These are phyloP conservation scores for Ochropleura leucogaster DNA, from an alignment of 2,888 invertebrate genomes.

Conservation along the genomic window DNA sequence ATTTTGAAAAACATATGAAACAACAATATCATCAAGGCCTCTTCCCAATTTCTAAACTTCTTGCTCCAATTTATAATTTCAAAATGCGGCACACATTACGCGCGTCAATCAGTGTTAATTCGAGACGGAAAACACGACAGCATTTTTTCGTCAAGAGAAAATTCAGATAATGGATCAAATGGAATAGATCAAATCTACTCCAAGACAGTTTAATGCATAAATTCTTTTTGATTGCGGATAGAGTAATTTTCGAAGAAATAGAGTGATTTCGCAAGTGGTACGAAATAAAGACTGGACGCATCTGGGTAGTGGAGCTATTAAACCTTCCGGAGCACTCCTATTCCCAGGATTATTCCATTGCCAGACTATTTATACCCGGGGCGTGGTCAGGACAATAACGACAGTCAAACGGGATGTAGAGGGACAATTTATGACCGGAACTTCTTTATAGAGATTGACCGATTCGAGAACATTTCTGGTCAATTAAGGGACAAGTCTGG, in stretches of 20 bases:
- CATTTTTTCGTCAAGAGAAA: constrained; percentile 13
- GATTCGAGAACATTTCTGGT: constrained; percentile 72
- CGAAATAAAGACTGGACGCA: constrained; percentile 37
- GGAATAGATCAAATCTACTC: constrained; percentile 38
- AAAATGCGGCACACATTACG: constrained; percentile 39
- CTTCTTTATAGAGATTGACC: constrained; percentile 84
- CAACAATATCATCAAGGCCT: background rate
- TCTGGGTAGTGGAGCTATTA: constrained; percentile 52
- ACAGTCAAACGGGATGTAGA: constrained; percentile 81
- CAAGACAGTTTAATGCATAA: constrained; percentile 52
- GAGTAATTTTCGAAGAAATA: background rate
- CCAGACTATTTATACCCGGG: constrained; percentile 73
- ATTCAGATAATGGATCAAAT: constrained; percentile 43
- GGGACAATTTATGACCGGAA: constrained; percentile 88
- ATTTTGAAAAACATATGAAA: too few species aligned
- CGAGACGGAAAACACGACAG: constrained; percentile 33
- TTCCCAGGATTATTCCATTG: constrained; percentile 68
- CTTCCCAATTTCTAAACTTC: constrained; percentile 4
- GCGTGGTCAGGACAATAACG: constrained; percentile 80
- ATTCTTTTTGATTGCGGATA: constrained; percentile 27
- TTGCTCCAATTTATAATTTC: constrained; percentile 27
- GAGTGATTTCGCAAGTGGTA: constrained; percentile 28
- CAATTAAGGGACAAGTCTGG: constrained; percentile 59
- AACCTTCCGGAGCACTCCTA: constrained; percentile 45
- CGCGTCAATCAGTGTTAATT: constrained; percentile 30